These are phyloP conservation scores for Ciconia nigra DNA, from an alignment of 2,797 vertebrate species.

Conservation along the genomic window DNA sequence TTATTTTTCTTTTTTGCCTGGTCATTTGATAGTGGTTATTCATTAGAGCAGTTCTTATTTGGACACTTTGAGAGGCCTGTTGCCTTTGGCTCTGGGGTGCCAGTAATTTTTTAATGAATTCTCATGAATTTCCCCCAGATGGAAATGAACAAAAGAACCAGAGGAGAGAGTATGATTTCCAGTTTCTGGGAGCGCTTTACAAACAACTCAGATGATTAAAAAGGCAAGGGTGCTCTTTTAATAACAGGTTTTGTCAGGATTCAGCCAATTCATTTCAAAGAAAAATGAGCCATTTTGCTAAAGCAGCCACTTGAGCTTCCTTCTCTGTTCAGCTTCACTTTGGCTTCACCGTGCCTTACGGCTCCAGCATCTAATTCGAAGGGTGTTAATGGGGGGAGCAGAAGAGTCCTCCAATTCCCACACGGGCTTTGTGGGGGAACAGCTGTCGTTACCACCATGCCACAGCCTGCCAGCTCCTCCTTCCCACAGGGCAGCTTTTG, in stretches of 20 bases:
- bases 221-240: background rate
- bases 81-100: background rate
- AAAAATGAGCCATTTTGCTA: background rate
- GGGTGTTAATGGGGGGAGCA: background rate
- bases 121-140: background rate
- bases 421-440: accelerated
- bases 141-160: background rate
- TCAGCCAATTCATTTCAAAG: slow-evolving; percentile 18
- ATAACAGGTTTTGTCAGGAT: slow-evolving; percentile 11
- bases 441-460: background rate
- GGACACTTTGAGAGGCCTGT: background rate
- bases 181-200: background rate
- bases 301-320: background rate
- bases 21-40: background rate
- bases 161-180: background rate
- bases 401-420: background rate
- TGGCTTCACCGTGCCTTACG: background rate
- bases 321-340: background rate
- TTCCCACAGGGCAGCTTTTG: background rate
- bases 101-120: background rate
- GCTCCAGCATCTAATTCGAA: background rate
- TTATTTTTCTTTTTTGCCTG: background rate
- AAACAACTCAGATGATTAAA: slow-evolving; percentile 21
- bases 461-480: background rate
- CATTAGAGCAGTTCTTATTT: background rate